phyloP scores from a whole-genome alignment of 2,797 vertebrate genomes.

The Bryconaethiops microstoma region DNA sequence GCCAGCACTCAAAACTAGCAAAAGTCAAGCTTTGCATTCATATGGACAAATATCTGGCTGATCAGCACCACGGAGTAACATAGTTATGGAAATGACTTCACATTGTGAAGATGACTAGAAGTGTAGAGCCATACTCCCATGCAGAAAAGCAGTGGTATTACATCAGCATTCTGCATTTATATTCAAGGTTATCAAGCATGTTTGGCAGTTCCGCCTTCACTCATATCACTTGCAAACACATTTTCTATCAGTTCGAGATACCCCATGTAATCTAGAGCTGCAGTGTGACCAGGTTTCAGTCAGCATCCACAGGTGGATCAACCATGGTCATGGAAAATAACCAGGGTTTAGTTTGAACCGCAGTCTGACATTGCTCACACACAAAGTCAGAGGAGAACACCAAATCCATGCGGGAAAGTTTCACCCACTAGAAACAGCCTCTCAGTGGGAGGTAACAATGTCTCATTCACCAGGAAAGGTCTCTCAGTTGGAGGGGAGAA shows the following conservation, averaged over 20 bases:
- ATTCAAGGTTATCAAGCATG: not conserved
- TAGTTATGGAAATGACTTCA: slow-evolving; percentile 30
- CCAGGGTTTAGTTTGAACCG: not conserved
- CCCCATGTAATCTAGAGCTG: too few relatives aligned
- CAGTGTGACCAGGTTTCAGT: too few relatives aligned
- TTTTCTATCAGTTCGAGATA: not conserved
- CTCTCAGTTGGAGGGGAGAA: too few relatives aligned
- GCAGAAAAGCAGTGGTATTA: not conserved
- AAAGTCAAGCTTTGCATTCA: slow-evolving; percentile 7
- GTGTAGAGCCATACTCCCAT: not conserved
- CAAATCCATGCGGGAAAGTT: too few relatives aligned
- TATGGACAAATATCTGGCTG: slow-evolving; percentile 23
- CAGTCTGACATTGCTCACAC: not conserved
- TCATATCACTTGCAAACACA: not conserved
- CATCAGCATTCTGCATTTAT: not conserved
- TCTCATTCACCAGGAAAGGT: too few relatives aligned
- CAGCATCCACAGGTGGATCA: not conserved
- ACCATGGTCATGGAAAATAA: not conserved
- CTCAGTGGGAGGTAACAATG: too few relatives aligned
- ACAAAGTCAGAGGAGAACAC: too few relatives aligned
- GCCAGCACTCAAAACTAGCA: slow-evolving; percentile 36
- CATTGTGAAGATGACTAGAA: slow-evolving; percentile 28
- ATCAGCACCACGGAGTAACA: slow-evolving; percentile 5
- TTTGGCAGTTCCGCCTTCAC: not conserved
- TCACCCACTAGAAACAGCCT: too few relatives aligned